Base-by-base conservation (phyloP, 2,888 invertebrate species). In the Carabus problematicus region DNA sequence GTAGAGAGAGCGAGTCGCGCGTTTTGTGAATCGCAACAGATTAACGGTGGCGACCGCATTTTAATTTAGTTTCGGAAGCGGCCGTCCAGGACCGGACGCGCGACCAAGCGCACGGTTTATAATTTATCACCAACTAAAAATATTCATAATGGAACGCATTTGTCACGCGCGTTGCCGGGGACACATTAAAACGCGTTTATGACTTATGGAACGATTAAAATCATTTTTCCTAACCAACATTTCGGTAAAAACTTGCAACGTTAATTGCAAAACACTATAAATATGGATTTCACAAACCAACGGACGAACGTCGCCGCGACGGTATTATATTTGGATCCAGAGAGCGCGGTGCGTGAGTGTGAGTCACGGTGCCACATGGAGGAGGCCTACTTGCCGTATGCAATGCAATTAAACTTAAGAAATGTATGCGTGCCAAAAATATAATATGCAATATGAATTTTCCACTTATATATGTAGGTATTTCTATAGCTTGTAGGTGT, bases 81-180 rank as follows among this genome's bases (percentile, higher is more conserved):
- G 29, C 56, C 56, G 56, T 43, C 55, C 64, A 64, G 64, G 45
- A 14, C 14, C 29, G 64, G 43, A 56, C 43, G 43, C 18, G 64
- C 62, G 40, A 12, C 29, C 40, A 19, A 39, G 39, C 56, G 41
- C 18, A 19, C 64, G 39, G 14, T 56, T 47, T 66, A 55, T 66
- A 59, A 66, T 66, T 66, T 66, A 66, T 59, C 47, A 14, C 42
- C 58, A 58, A 66, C 66, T 66, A 59, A 66, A 66, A 66, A 66
- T 66, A 66, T 66, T 66, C 66, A 66, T 66, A 59, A 66, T 59
- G 58, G 58, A 19, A 52, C 18, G 45, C 55, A 64, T 64, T 64
- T 64, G 64, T 64, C 64, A 64, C 45, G 19, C 29, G 29, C 29
- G 29, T 29, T 29, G 29, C n/a, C 3, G 58, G 40, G 7, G 8